These are phyloP conservation scores for Apotomis turbidana DNA, from an alignment of 2,888 invertebrate genomes.

Conservation along the genomic window DNA sequence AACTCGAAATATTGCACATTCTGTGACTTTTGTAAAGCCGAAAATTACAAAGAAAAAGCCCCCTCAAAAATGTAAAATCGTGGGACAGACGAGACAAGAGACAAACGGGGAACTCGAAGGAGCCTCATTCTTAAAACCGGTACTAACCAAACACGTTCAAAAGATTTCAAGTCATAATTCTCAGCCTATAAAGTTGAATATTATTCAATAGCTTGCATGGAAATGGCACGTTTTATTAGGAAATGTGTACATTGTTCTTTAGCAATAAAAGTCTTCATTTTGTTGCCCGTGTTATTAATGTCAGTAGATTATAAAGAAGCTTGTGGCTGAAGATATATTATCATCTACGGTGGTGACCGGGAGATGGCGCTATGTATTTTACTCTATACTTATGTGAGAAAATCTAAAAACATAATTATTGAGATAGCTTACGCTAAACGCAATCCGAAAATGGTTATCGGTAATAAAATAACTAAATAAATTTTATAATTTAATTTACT, in stretches of 20 bases:
- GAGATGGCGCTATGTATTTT: no score
- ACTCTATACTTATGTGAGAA: no score
- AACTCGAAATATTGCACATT: neutral
- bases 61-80: conserved; percentile 5
- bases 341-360: neutral
- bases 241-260: conserved; percentile 6
- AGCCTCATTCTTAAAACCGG: neutral
- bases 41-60: neutral
- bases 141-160: neutral
- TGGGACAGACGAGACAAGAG: conserved; percentile 2
- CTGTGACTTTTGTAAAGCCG: neutral
- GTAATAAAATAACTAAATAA: no score
- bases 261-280: conserved; percentile 32
- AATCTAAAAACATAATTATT: no score
- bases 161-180: neutral
- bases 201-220: neutral
- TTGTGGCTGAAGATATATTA: conserved; percentile 21
- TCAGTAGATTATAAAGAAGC: conserved; percentile 25
- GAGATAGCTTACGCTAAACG: no score
- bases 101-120: neutral
- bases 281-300: conserved; percentile 28
- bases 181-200: neutral
- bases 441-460: no score
- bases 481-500: no score
- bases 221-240: neutral